Conservation (phyloP, 1,140 invertebrate genomes). For the Venustaconcha ellipsiformis region DNA sequence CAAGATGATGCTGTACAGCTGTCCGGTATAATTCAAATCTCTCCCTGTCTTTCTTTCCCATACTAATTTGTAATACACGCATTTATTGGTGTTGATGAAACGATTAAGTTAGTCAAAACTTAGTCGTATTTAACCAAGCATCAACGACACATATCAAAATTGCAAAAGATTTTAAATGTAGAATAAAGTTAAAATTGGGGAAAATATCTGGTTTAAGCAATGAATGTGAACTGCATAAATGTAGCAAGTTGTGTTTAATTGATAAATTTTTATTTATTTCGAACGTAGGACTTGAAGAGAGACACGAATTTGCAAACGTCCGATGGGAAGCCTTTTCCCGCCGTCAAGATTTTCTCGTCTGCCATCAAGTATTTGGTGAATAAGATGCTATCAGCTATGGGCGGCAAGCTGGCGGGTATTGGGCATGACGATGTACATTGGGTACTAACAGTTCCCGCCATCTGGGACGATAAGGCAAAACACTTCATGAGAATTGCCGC, state of each 20-base stretch:
- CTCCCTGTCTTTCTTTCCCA: too few species aligned
- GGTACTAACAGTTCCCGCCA: constrained; percentile 19
- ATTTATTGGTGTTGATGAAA: too few species aligned
- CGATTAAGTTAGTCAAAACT: too few species aligned
- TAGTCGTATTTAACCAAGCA: too few species aligned
- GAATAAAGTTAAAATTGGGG: too few species aligned
- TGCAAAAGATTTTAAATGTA: too few species aligned
- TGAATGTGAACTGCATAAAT: too few species aligned
- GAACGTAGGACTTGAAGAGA: constrained; percentile 11
- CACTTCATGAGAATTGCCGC: constrained; percentile 18
- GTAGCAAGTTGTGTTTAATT: too few species aligned
- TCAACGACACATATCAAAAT: too few species aligned
- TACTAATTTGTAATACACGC: too few species aligned
- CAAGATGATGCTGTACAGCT: constrained; percentile 20
- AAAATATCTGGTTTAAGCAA: too few species aligned
- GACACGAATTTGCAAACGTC: constrained; percentile 1
- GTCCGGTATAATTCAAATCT: background rate
- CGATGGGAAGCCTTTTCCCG: constrained; percentile 5
- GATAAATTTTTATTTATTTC: too few species aligned
- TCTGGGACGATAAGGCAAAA: constrained; percentile 18
- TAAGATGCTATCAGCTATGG: background rate
- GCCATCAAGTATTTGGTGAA: constrained; percentile 12
- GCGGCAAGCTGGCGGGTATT: constrained; percentile 3
- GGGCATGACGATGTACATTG: constrained; percentile 7
- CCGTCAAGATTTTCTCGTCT: constrained; percentile 7